phyloP scores from a whole-genome alignment of 2,113 vertebrate species.

The Loxodonta africana region DNA sequence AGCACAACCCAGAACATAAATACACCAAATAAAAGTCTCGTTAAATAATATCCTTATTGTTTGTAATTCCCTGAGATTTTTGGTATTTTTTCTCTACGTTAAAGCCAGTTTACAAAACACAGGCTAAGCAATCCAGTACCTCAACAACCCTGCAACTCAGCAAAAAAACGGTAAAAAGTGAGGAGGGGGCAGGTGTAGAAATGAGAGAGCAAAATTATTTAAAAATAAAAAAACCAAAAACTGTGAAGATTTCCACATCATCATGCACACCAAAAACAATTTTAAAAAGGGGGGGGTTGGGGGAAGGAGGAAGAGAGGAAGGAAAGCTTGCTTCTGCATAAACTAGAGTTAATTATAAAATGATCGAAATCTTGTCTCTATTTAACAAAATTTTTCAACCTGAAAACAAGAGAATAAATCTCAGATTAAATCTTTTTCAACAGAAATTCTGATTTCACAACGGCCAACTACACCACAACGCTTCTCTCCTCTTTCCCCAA shows the following conservation, averaged over 20 bases:
- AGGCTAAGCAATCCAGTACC: neutral
- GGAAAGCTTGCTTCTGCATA: neutral
- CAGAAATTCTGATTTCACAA: neutral
- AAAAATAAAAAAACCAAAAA: neutral
- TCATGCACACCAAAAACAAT: neutral
- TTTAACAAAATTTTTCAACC: neutral
- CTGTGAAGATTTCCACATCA: neutral
- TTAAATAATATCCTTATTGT: constrained; percentile 13
- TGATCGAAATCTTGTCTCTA: neutral
- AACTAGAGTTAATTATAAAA: neutral
- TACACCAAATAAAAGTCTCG: neutral
- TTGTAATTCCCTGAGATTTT: constrained; percentile 9
- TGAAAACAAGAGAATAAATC: neutral
- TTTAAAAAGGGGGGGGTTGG: neutral
- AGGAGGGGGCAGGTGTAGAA: neutral
- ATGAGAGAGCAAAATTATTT: neutral
- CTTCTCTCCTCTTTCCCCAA: neutral
- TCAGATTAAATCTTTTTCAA: neutral
- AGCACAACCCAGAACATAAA: neutral
- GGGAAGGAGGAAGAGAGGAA: too few relatives aligned
- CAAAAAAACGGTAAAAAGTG: neutral
- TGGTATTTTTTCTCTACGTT: neutral
- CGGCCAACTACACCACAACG: neutral
- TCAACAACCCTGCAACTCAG: neutral
- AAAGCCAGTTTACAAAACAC: neutral